Evolutionary conservation across 2,888 invertebrate genomes (phyloP).

Genomic region (Archaeoteleia sp.): DNA sequence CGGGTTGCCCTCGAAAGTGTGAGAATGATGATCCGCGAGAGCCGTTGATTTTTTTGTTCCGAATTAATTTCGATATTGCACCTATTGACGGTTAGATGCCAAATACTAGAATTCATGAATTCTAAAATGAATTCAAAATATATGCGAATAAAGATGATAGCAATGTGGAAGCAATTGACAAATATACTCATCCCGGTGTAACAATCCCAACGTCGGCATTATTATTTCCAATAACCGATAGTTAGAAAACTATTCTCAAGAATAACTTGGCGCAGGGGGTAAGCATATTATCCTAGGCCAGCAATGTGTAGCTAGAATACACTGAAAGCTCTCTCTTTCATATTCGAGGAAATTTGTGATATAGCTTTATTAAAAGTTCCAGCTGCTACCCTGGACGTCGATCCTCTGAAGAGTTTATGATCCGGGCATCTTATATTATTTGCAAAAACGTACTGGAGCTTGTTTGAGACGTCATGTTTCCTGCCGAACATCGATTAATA

Average conservation of each 20-base stretch:
- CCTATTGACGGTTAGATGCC: too few species aligned
- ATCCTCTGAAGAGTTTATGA: constrained; percentile 57
- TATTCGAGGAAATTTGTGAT: constrained; percentile 61
- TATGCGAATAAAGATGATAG: constrained; percentile 6
- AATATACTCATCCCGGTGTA: constrained; percentile 12
- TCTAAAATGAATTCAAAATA: too few species aligned
- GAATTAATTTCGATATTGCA: too few species aligned
- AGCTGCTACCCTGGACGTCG: constrained; percentile 59
- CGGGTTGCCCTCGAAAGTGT: too few species aligned
- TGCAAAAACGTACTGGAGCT: constrained; percentile 19
- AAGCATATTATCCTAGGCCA: constrained; percentile 37
- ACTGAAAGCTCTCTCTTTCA: constrained; percentile 45
- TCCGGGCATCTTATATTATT: constrained; percentile 44
- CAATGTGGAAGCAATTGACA: constrained; percentile 24
- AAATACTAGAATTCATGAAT: too few species aligned
- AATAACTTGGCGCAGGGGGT: constrained; percentile 39
- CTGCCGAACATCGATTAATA: constrained; percentile 16
- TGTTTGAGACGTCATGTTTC: constrained; percentile 16
- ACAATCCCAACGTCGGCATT: constrained; percentile 22
- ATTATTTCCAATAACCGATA: constrained; percentile 44
- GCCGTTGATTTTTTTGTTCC: too few species aligned
- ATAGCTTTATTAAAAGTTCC: constrained; percentile 70
- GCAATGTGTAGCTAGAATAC: constrained; percentile 25
- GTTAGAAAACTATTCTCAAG: constrained; percentile 55
- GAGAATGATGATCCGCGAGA: too few species aligned